These are phyloP conservation scores for Bombus huntii DNA, from an alignment of 1,140 invertebrate genomes.

Conservation along the genomic window DNA sequence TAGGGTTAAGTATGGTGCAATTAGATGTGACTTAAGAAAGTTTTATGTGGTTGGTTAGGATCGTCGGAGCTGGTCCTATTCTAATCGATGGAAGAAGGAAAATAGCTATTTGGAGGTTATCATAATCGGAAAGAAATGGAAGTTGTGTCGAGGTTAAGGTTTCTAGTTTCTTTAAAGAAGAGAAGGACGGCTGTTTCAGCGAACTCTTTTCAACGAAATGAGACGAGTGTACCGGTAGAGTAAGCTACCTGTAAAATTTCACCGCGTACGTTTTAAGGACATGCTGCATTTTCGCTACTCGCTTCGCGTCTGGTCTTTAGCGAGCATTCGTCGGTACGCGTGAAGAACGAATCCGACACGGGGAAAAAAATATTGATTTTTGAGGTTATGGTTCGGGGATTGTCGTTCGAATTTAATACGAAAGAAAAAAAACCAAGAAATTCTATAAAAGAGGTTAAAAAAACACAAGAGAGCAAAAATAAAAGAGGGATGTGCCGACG, in stretches of 20 bases:
- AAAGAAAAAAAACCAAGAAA: background rate
- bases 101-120: background rate
- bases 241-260: conserved; percentile 22
- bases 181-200: background rate
- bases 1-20: too few species aligned
- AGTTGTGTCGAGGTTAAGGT: background rate
- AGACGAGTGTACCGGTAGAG: background rate
- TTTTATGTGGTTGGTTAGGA: too few species aligned
- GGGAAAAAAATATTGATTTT: background rate
- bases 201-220: conserved; percentile 26
- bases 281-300: conserved; percentile 28
- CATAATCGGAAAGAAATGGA: background rate
- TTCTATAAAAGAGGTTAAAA: background rate
- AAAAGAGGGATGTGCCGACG: background rate
- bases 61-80: background rate
- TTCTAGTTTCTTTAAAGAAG: background rate
- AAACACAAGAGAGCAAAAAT: background rate
- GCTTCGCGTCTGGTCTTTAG: conserved; percentile 48
- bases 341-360: background rate
- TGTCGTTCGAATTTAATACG: background rate
- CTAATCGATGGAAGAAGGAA: too few species aligned
- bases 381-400: background rate
- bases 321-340: conserved; percentile 31
- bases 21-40: too few species aligned
- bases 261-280: conserved; percentile 29